Evolutionary conservation across 2,113 vertebrate genomes (phyloP), one percentile per base, ranked within the genome.

Genomic region (Poeciliopsis occidentalis): DNA sequence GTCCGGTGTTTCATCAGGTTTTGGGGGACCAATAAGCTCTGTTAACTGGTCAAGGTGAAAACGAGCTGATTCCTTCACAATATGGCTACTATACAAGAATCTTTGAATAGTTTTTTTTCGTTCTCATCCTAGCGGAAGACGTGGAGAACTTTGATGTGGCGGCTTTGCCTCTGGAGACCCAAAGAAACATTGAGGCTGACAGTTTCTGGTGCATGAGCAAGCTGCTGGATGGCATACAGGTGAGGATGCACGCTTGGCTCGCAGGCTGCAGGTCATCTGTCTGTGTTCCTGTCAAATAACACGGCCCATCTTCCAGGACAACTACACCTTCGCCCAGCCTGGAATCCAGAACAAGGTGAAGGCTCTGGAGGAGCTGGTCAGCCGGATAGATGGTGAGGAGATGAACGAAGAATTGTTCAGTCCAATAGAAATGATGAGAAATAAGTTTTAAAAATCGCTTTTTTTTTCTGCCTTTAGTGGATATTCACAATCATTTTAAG

Each of bases 141-240:
- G 96, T 99, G 87, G 98, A 99, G 88, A 99, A 98, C 93, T 99
- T 99, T 10, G 97, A 98, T 0, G 95, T 99, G 85, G 93, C 94
- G 0, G 95, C 94, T 31, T 90, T 99, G 83, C 96, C 97, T 6
- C 93, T 96, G 93, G 96, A 98, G 62, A 95, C 96, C 54, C 91
- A 97, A 69, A 95, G 95, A 51, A 99, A 97, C 95, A 99, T 99
- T 0, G 98, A 99, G 72, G 98, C 98, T 0, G 98, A 99, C 80
- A 99, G 97, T 83, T 99, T 99, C 86, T 99, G 98, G 98, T 99
- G 97, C 88, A 98, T 99, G 97, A 99, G 97, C 95, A 99, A 99
- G 71, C 94, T 99, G 82, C 93, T 99, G 83, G 98, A 99, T 11
- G 98, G 98, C 54, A 99, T 99, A 41, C 98, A 99, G 97, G 98